Conservation (phyloP, 2,113 vertebrate genomes). For the Chamaea fasciata region DNA sequence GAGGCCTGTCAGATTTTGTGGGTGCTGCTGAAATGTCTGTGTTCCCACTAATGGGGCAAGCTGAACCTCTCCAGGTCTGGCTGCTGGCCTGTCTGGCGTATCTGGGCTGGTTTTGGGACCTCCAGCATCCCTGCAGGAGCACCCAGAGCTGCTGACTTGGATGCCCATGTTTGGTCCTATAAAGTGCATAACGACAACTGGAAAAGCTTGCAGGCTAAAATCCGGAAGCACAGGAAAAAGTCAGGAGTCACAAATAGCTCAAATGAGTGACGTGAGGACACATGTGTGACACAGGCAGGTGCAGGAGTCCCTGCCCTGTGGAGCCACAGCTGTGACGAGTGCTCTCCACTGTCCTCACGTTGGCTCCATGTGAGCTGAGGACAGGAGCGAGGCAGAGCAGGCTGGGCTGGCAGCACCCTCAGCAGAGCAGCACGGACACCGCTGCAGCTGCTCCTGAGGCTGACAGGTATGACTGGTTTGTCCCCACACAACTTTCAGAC, state of each 20-base stretch:
- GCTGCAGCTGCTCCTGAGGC: background rate
- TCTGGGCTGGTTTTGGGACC: background rate
- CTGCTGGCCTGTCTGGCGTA: background rate
- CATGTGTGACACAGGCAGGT: background rate
- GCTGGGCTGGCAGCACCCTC: background rate
- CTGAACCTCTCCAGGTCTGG: background rate
- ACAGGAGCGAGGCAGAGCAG: background rate
- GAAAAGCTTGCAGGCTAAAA: background rate
- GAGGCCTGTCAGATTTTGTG: background rate
- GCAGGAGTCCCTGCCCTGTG: background rate
- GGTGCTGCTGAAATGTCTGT: background rate
- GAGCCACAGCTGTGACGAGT: background rate
- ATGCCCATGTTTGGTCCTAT: background rate
- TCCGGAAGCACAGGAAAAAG: background rate
- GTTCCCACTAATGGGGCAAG: background rate
- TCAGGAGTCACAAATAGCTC: background rate
- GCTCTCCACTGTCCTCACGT: accelerated
- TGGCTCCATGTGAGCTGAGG: accelerated
- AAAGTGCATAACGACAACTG: background rate
- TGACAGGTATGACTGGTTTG: background rate
- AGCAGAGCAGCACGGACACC: background rate
- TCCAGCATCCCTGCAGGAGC: background rate
- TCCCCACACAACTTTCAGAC: background rate
- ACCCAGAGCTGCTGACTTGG: background rate
- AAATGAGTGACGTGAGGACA: background rate